Evolutionary conservation across 2,888 invertebrate genomes (phyloP), one percentile per base, ranked within the genome.

Genomic region (Lysandra bellargus): DNA sequence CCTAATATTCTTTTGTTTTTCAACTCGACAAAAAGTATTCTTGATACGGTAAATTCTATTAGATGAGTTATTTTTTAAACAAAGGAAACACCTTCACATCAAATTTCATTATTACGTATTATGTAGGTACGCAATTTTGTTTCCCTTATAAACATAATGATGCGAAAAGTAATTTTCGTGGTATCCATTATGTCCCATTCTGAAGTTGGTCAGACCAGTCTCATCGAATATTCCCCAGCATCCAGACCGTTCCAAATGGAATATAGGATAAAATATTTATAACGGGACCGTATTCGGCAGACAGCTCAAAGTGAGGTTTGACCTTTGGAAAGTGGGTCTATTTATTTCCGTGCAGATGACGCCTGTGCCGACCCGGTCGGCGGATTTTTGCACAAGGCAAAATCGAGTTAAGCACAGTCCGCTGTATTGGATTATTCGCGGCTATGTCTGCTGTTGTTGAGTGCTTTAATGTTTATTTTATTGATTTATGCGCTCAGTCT

Each of bases 211-310:
- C 78, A 81, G 80, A 81, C 82, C 72, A 64, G 9, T 81, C 81
- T 81, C 82, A 81, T 80, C 75, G 79, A 81, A 80, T 80, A 81
- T 83, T 81, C 82, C 72, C 74, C 78, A 79, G 61, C 44, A 80
- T 75, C 81, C 72, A 80, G 78, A 83, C 81, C 79, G 78, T 80
- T 81, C 79, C 81, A 83, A 83, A 81, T 44, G 77, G 81, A 82
- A 84, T 82, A 82, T 79, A 57, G 80, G 81, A 81, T 83, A 81
- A 81, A 83, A 83, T 82, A 84, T 84, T 83, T 83, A 83, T 81
- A 81, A 82, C 74, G 77, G 75, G 80, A 78, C 80, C 80, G 82
- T 83, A 83, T 84, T 81, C 79, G 79, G 79, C 79, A 78, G 76
- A 80, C 81, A 73, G 75, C 75, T 57, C 49, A 75, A 75, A 75